Conservation (phyloP, 2,888 invertebrate species). For the Meghimatium bilineatum region DNA sequence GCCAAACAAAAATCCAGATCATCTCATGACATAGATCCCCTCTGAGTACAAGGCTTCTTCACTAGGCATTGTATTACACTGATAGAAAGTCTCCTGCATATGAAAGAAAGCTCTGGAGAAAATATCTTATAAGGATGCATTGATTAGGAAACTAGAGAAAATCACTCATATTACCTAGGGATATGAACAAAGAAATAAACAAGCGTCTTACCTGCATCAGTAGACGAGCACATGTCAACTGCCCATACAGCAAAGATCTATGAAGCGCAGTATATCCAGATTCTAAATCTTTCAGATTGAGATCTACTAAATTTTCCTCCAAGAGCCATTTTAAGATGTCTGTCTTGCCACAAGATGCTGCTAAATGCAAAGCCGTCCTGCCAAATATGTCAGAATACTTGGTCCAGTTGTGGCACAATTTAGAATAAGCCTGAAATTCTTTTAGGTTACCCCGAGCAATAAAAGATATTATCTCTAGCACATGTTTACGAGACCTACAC, state of each 20-base stretch:
- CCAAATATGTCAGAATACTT: constrained; percentile 79
- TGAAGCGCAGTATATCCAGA: constrained; percentile 90
- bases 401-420: constrained; percentile 70
- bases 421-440: constrained; percentile 71
- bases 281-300: constrained; percentile 83
- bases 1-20: too few species aligned
- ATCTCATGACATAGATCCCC: too few species aligned
- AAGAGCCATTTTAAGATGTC: constrained; percentile 86
- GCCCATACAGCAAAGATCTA: constrained; percentile 88
- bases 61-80: too few species aligned
- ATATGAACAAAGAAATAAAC: too few species aligned
- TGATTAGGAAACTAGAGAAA: too few species aligned
- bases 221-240: constrained; percentile 85
- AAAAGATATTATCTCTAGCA: constrained; percentile 71
- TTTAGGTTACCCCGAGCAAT: constrained; percentile 68
- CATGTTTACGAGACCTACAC: constrained; percentile 76
- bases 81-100: too few species aligned
- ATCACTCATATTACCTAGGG: too few species aligned
- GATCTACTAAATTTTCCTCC: constrained; percentile 81
- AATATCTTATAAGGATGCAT: too few species aligned
- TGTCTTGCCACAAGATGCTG: constrained; percentile 85
- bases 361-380: constrained; percentile 87
- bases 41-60: too few species aligned
- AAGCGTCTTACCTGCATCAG: constrained; percentile 81
- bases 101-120: too few species aligned